phyloP scores from a whole-genome alignment of 2,888 invertebrate species.

The Elegia similella region DNA sequence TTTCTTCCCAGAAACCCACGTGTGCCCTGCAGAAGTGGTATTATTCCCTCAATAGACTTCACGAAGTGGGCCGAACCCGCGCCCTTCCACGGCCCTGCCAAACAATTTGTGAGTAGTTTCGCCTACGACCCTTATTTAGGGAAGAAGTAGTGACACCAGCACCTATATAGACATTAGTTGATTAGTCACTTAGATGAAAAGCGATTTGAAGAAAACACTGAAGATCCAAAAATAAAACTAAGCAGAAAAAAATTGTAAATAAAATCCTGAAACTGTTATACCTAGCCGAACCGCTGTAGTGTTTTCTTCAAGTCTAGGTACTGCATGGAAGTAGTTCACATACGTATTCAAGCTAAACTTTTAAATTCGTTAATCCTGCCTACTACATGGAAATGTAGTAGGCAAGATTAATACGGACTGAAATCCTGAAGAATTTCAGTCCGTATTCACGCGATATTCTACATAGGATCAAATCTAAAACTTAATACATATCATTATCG shows the following conservation, averaged over 20 bases:
- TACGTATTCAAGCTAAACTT: neutral
- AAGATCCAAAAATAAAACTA: neutral
- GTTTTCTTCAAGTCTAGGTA: neutral
- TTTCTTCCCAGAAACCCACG: conserved; percentile 91
- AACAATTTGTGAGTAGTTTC: conserved; percentile 86
- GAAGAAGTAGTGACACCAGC: conserved; percentile 65
- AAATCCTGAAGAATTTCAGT: no score
- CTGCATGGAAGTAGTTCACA: neutral
- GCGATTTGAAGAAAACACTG: conserved; percentile 5
- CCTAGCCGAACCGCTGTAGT: no score
- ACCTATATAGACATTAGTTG: conserved; percentile 36
- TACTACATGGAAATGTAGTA: no score
- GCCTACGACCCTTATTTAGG: conserved; percentile 75
- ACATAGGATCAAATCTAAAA: no score
- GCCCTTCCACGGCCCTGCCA: conserved; percentile 62
- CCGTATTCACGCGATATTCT: no score
- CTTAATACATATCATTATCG: neutral
- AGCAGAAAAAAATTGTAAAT: neutral
- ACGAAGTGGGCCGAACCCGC: conserved; percentile 93
- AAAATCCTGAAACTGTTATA: neutral
- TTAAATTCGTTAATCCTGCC: neutral
- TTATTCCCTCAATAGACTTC: conserved; percentile 93
- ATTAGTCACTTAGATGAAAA: conserved; percentile 34
- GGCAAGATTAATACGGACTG: no score
- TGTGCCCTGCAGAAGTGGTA: conserved; percentile 94